Base-by-base conservation (phyloP, 1,140 invertebrate species). In the Kradibia gibbosae region DNA sequence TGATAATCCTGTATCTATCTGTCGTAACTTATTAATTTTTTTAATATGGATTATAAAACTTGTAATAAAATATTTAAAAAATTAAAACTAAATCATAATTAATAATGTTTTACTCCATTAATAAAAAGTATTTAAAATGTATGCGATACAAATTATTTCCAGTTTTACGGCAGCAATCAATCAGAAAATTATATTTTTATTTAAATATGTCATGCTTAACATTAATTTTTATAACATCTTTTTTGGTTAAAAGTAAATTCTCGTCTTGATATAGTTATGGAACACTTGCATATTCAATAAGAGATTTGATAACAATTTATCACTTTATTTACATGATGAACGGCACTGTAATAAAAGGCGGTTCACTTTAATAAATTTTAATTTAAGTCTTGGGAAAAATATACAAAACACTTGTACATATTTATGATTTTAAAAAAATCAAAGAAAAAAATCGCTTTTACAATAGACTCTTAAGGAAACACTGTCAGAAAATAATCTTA, bases 281-380 rank as follows among this genome's bases (percentile, higher is more conserved):
- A 3, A 17, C 39, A 39, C 48, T 73, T 45, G 50, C 67, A 80
- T 25, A 48, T 75, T 76, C 55, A 81, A 76, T 48, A 67, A 50
- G 50, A 39, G 20, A 36, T 72, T 55, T 62, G 65, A 82, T 82
- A 82, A 78, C 72, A 73, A 17, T 72, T 82, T 78, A 82, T 82
- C 81, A 78, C 50, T 25, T 67, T 31, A 39, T 67, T 42, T 45
- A 50, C 60, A 71, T 71, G 57, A 76, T 73, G 53, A 72, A 50
- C 25, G 42, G 39, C 65, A 39, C 10, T 25, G 79, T 45, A 81
- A 80, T 80, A 80, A 80, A 75, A 80, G 50, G 34, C 70, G 80
- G 73, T 42, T 57, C 48, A 34, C 74, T 57, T 57, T 65, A 17
- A 20, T 72, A 31, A 34, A 22, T 45, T 81, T 76, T 81, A 55